Base-by-base conservation (phyloP, 2,888 invertebrate genomes). In the Phasia obesa region DNA sequence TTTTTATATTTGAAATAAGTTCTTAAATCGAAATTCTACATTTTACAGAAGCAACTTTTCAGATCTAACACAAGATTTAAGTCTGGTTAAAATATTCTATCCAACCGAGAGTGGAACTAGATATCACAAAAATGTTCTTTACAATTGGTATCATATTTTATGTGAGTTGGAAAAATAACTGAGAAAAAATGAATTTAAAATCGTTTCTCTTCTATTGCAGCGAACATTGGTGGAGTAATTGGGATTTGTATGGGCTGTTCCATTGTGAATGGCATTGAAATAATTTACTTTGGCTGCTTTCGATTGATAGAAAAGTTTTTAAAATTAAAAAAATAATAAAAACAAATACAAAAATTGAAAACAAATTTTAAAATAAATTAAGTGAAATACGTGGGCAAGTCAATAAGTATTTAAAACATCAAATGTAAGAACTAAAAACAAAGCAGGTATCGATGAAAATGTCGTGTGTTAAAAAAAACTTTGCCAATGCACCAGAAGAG, bases 221-320 rank as follows among this genome's bases (percentile, higher is more conserved):
- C 90, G 0, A 88, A 86, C 31, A 85, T 90, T 67, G 90, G 90
- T 2, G 90, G 90, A 5, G 88, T 90, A 13, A 67, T 90, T 35
- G 88, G 90, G 21, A 87, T 90, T 70, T 89, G 88, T 81, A 88
- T 90, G 84, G 90, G 90, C 2, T 90, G 90, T 76, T 90, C 90
- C 6, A 76, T 90, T 35, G 89, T 90, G 64, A 90, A 89, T 75
- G 85, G 87, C 55, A 83, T 90, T 75, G 90, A 90, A 86, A 71
- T 90, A 23, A 81, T 88, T 35, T 90, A 90, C 69, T 90, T 90
- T 85, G 70, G 85, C 59, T 69, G 82, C 2, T 86, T 84, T 85
- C 88, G 89, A 21, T 84, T 88, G 17, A 83, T 77, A 13, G 71
- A 81, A 38, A 85, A 77, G 4, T 64, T 71, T 47, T 21, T 85